Evolutionary conservation across 2,888 invertebrate genomes (phyloP).

Genomic region (Caenorhabditis angaria): DNA sequence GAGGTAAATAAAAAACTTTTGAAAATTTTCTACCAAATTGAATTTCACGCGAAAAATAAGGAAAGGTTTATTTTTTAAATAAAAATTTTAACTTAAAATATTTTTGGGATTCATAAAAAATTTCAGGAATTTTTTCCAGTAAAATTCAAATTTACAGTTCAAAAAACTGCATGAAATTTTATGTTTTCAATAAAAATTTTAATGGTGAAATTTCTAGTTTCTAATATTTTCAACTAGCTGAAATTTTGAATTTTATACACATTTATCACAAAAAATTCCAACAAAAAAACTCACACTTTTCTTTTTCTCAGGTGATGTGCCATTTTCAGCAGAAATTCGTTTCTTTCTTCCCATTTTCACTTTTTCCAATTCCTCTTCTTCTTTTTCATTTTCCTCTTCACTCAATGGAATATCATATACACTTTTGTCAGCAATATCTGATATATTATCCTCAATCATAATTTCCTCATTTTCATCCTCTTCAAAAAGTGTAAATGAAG

Average conservation of each 20-base stretch:
- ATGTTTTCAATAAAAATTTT: background rate
- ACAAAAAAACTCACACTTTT: background rate
- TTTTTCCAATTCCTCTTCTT: constrained; percentile 6
- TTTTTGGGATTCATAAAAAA: too few relatives aligned
- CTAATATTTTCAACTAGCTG: too few relatives aligned
- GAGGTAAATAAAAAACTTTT: too few relatives aligned
- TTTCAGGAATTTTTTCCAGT: background rate
- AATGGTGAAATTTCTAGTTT: too few relatives aligned
- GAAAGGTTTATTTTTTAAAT: too few relatives aligned
- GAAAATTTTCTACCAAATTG: too few relatives aligned
- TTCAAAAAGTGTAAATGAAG: background rate
- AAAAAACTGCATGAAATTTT: background rate
- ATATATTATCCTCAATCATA: background rate
- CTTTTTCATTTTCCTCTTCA: constrained; percentile 24
- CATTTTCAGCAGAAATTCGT: constrained; percentile 15
- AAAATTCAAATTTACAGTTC: background rate
- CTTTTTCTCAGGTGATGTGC: constrained; percentile 9
- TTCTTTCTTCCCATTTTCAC: background rate
- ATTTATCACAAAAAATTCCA: too few relatives aligned
- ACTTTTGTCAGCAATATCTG: constrained; percentile 10
- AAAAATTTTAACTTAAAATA: too few relatives aligned
- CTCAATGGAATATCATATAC: constrained; percentile 15
- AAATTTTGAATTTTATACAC: too few relatives aligned
- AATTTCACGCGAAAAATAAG: too few relatives aligned
- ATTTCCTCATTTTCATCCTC: constrained; percentile 22